phyloP scores from a whole-genome alignment of 2,113 vertebrate species.

The Pygathrix nemaeus region DNA sequence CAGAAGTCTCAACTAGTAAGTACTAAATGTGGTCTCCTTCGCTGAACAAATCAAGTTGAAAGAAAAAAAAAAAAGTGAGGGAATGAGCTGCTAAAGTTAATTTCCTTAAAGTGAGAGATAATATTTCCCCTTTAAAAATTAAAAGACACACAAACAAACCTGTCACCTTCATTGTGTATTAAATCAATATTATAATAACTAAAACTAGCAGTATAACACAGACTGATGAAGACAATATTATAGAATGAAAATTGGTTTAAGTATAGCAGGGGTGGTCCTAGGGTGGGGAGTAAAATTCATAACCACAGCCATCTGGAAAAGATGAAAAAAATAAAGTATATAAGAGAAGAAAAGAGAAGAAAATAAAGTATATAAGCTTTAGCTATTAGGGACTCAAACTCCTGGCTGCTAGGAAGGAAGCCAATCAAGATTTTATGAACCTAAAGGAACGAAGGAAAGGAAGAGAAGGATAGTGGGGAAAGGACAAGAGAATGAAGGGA shows the following conservation, averaged over 20 bases:
- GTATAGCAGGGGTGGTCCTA: not conserved
- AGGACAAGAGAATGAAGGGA: not conserved
- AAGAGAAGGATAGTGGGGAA: not conserved
- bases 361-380: not conserved
- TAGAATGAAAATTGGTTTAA: not conserved
- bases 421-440: not conserved
- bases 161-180: not conserved
- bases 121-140: not conserved
- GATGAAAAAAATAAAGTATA: not conserved
- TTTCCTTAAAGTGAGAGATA: not conserved
- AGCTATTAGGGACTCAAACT: not conserved
- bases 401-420: not conserved
- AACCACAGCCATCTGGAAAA: not conserved
- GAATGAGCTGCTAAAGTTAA: not conserved
- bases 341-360: not conserved
- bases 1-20: not conserved
- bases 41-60: conserved; percentile 8
- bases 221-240: not conserved
- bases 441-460: not conserved
- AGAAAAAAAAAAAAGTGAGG: not conserved
- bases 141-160: not conserved
- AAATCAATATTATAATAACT: not conserved
- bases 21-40: conserved; percentile 7
- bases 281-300: not conserved
- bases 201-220: not conserved